phyloP scores from a whole-genome alignment of 2,797 vertebrate species.

The Sparus aurata region DNA sequence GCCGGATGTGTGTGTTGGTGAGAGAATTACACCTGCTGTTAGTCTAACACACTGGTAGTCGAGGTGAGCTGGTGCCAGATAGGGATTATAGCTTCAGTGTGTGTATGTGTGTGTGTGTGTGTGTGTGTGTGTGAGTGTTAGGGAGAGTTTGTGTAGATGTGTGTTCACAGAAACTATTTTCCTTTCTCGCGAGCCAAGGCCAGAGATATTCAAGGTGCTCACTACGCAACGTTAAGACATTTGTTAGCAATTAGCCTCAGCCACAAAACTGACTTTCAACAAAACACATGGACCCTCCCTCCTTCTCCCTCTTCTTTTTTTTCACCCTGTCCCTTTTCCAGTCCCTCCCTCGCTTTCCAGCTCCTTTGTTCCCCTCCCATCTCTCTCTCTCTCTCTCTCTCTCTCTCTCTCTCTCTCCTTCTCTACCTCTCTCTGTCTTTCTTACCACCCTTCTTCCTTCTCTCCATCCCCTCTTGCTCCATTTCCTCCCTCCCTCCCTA shows the following conservation, averaged over 20 bases:
- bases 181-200: slow-evolving; percentile 58
- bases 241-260: slow-evolving; percentile 88
- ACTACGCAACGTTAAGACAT: slow-evolving; percentile 79
- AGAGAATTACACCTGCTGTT: slow-evolving; percentile 70
- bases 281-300: slow-evolving; percentile 69
- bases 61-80: slow-evolving; percentile 55
- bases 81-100: slow-evolving; percentile 58
- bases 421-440: slow-evolving; percentile 32
- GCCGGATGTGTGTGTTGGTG: slow-evolving; percentile 45
- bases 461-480: slow-evolving; percentile 44
- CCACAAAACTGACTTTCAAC: slow-evolving; percentile 75
- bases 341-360: slow-evolving; percentile 75
- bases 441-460: slow-evolving; percentile 43
- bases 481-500: slow-evolving; percentile 58
- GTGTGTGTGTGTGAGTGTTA: slow-evolving; percentile 25
- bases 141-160: slow-evolving; percentile 35
- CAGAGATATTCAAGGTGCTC: slow-evolving; percentile 79
- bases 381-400: slow-evolving; percentile 31
- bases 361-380: slow-evolving; percentile 73
- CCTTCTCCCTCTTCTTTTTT: slow-evolving; percentile 16
- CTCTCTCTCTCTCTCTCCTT: slow-evolving; percentile 11
- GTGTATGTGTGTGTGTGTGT: slow-evolving; percentile 49
- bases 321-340: slow-evolving; percentile 58
- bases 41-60: slow-evolving; percentile 30
- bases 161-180: slow-evolving; percentile 53